Evolutionary conservation across 2,113 vertebrate genomes (phyloP), one percentile per base, ranked within the genome.

Genomic region (Danio rerio): DNA sequence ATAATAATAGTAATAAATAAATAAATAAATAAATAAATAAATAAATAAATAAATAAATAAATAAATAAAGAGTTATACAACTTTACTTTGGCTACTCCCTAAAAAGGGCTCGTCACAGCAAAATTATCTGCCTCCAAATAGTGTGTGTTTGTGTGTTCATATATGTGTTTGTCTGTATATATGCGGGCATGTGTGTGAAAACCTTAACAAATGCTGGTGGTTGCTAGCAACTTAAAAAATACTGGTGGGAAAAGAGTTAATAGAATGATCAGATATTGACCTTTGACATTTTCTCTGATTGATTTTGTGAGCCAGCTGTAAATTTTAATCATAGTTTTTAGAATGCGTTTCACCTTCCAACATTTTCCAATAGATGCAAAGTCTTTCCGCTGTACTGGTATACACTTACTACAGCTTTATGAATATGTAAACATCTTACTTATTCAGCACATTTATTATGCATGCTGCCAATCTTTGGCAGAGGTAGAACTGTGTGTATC

Each of bases 391-490:
- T 53, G 18, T 5, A 13, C 21, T 12, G 40, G 59, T 31, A 45
- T 70, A 61, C 49, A 2, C 53, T 59, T 61, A 40, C 58, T 53
- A 45, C 63, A 55, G 50, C 10, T 53, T 79, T 75, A 73, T 73
- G 49, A 73, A 81, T 20, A 79, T 76, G 9, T 45, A 81, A 55
- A 81, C 62, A 58, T 71, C 55, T 70, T 5, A 65, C 55, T 47
- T 59, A 59, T 43, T 58, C 52, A 50, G 12, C 16, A 84, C 68
- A 53, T 68, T 15, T 45, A 62, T 81, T 63, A 73, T 81, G 69
- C 55, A 42, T 81, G 18, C 58, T 73, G 69, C 43, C 68, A 47
- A 62, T 61, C 56, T 70, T 55, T 71, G 47, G 56, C 18, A 59
- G 75, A 72, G 55, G 7, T 20, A 9, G 31, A 18, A 74, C 9